These are phyloP conservation scores for Anguilla obscura DNA, from an alignment of 2,797 vertebrate species.

Conservation along the genomic window DNA sequence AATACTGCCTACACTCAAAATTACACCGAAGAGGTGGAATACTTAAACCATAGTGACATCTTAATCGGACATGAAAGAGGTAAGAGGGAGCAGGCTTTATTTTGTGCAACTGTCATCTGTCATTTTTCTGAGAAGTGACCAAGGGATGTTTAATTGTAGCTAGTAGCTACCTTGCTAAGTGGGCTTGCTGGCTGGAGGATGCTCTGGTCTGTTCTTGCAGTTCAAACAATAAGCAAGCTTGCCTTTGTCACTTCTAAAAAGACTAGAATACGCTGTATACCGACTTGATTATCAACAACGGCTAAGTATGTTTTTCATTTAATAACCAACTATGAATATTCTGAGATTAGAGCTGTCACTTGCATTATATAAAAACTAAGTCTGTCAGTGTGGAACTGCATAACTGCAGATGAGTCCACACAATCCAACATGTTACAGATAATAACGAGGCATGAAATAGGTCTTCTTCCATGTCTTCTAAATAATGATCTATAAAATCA, in stretches of 20 bases:
- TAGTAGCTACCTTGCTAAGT: not conserved
- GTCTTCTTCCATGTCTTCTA: not conserved
- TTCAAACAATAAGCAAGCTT: not conserved
- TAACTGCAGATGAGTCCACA: not conserved
- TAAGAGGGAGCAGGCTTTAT: constrained; percentile 49
- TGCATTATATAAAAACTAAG: not conserved
- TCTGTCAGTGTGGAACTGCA: constrained; percentile 2
- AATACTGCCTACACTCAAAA: constrained; percentile 71
- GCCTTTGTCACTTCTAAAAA: not conserved
- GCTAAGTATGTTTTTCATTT: not conserved
- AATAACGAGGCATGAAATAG: not conserved
- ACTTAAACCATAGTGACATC: constrained; percentile 86
- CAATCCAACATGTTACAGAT: not conserved
- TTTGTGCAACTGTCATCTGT: not conserved
- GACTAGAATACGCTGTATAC: not conserved
- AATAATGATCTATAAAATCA: not conserved
- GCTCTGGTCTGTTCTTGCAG: constrained; percentile 3
- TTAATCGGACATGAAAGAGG: constrained; percentile 82
- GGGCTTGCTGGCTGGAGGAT: not conserved
- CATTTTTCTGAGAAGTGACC: not conserved
- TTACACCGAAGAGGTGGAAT: constrained; percentile 79
- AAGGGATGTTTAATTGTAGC: not conserved
- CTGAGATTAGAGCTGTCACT: not conserved
- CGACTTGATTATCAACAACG: not conserved
- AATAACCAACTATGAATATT: not conserved